Conservation (phyloP, 2,113 vertebrate genomes). For the Anas platyrhynchos region DNA sequence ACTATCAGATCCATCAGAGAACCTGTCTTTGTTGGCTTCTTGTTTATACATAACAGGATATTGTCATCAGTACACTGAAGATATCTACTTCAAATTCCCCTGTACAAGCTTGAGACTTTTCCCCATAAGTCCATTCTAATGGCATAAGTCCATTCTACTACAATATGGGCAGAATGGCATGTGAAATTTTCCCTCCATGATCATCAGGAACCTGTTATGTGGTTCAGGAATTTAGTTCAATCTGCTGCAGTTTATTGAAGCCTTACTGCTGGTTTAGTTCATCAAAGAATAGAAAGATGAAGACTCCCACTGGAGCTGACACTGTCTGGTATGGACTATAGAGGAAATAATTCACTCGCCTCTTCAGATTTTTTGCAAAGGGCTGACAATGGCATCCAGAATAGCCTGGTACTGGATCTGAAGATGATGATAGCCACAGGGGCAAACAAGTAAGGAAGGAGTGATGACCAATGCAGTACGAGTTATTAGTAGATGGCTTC, state of each 20-base stretch:
- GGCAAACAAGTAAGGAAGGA: background rate
- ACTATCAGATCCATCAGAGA: too few relatives aligned
- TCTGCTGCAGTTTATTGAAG: background rate
- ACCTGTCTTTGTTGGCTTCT: too few relatives aligned
- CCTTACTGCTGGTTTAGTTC: background rate
- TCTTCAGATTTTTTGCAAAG: background rate
- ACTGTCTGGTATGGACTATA: background rate
- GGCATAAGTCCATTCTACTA: background rate
- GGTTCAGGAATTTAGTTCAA: background rate
- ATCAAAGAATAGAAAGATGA: background rate
- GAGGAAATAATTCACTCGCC: background rate
- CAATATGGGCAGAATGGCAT: background rate
- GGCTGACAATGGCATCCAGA: background rate
- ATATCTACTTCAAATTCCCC: too few relatives aligned
- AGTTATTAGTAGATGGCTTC: background rate
- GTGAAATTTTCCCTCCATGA: background rate
- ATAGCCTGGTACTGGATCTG: background rate
- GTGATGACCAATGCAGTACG: background rate
- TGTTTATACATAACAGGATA: too few relatives aligned
- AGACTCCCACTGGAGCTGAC: background rate
- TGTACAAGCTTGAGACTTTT: too few relatives aligned
- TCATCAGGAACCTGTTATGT: background rate
- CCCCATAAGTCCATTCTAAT: background rate
- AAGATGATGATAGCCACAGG: background rate
- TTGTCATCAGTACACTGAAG: too few relatives aligned